phyloP scores from a whole-genome alignment of 2,797 vertebrate genomes.

The Aratinga solstitialis region DNA sequence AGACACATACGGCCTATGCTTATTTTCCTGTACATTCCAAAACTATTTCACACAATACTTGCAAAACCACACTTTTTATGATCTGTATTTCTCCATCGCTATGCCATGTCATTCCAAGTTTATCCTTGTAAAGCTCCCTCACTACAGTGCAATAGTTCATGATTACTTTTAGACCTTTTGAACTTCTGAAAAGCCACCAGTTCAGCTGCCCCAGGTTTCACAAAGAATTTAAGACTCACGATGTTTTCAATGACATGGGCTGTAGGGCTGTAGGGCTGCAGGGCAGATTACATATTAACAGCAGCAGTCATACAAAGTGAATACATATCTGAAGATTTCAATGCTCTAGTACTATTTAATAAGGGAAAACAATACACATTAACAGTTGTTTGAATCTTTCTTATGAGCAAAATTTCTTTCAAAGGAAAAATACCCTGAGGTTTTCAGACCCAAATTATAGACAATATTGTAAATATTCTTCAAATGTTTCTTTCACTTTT shows the following conservation, averaged over 20 bases:
- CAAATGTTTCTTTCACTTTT: not conserved
- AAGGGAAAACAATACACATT: not conserved
- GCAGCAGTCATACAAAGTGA: not conserved
- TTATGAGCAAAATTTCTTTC: not conserved
- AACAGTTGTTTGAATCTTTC: not conserved
- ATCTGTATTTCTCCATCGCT: not conserved
- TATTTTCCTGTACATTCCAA: not conserved
- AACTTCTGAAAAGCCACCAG: not conserved
- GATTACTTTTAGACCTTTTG: not conserved
- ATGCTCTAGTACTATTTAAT: not conserved
- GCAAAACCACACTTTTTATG: not conserved
- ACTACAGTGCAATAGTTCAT: not conserved
- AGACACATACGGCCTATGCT: not conserved
- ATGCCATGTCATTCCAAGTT: not conserved
- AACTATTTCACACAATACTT: not conserved
- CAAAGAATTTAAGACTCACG: not conserved
- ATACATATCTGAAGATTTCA: not conserved
- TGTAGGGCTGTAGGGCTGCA: not conserved
- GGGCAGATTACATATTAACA: not conserved
- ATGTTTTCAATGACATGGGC: not conserved
- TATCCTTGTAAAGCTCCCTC: not conserved
- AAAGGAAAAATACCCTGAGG: not conserved
- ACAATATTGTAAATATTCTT: not conserved
- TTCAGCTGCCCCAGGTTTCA: not conserved
- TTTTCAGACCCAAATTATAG: not conserved